Conservation (phyloP, 2,113 vertebrate species). For the Macaca nemestrina region DNA sequence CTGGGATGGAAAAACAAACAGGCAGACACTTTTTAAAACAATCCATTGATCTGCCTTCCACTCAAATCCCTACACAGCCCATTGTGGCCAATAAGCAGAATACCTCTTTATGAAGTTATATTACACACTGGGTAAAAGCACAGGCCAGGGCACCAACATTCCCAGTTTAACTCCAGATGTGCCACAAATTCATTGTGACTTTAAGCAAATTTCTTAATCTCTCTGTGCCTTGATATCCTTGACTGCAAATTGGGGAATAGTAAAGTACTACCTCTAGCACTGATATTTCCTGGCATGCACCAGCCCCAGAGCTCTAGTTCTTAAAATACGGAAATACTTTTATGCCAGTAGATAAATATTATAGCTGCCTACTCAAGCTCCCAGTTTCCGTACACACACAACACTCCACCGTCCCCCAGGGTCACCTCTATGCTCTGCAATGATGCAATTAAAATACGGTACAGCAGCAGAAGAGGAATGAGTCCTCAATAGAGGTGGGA, state of each 20-base stretch:
- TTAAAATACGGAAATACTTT: constrained; percentile 11
- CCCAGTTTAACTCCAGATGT: background rate
- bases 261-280: background rate
- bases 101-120: background rate
- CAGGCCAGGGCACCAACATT: background rate
- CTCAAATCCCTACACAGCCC: background rate
- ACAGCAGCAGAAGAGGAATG: too few species aligned
- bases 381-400: background rate
- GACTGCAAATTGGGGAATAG: background rate
- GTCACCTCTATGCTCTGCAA: background rate
- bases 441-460: background rate
- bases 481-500: too few species aligned
- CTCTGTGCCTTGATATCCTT: background rate
- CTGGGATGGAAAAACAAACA: background rate
- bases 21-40: background rate
- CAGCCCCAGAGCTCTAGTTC: background rate
- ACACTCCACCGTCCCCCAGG: background rate
- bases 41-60: background rate
- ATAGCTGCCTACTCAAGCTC: background rate
- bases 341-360: background rate
- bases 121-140: background rate
- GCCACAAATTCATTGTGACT: background rate
- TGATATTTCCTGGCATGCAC: background rate
- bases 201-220: background rate
- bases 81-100: background rate